Evolutionary conservation across 2,797 vertebrate genomes (phyloP), one percentile per base, ranked within the genome.

Genomic region (Pangasius larnaudii): DNA sequence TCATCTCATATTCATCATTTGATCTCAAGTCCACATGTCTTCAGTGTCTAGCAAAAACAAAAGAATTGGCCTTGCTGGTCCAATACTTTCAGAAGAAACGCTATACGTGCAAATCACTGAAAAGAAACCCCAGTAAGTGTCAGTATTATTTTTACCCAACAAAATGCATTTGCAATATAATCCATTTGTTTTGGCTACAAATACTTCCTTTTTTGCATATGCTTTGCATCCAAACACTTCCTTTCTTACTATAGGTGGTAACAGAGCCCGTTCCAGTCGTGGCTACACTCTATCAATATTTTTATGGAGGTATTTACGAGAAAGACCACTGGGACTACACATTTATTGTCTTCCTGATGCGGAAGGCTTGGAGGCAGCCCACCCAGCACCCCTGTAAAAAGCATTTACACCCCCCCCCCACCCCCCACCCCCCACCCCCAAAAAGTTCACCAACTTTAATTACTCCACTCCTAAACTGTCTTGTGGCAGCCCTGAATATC

Each of bases 381-480:
- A 84, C 80, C 80, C 51, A 86, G 49, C 27, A 36, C 79, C 69
- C 71, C 71, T 42, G n/a, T 67, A 65, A 91, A 71, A 90, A 91
- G 10, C 27, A n/a, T n/a, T n/a, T n/a, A n/a, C n/a, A n/a, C 39
- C 39, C 39, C 39, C 39, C 39, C 3, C 39, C 36, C 36, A 2
- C 39, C 39, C 39, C 39, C 39, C 39, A 0, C 36, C 36, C 36
- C 36, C 39, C 39, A 2, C 39, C 39, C 39, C 39, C 39, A n/a
- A n/a, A n/a, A 79, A 82, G 56, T 72, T 72, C 46, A 33, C 90
- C 92, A 87, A 93, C 93, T 93, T 94, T 95, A 96, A 95, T 96
- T 95, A 96, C 93, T 93, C 91, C 91, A 93, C 88, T 89, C 58
- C 91, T 92, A 90, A 91, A 94, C 93, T 93, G 92, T 92, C 94